Base-by-base conservation (phyloP, 2,888 invertebrate species). In the Sicus ferrugineus region DNA sequence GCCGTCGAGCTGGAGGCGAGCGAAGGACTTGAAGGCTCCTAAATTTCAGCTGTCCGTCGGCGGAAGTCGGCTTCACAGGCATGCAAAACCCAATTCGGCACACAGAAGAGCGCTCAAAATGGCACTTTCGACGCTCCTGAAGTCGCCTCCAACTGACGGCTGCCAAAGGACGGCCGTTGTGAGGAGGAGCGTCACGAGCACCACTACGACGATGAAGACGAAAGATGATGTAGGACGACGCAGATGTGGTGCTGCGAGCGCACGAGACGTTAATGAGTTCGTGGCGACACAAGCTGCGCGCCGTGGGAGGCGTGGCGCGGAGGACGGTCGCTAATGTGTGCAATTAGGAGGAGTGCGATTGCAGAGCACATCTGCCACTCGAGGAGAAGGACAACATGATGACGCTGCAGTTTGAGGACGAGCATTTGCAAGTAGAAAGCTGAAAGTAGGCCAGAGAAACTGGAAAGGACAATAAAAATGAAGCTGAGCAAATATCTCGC, bases 251-350 rank as follows among this genome's bases (percentile, higher is more conserved):
- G 31, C 16, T 38, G 59, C 30, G 19, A 2, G 50, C 48, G 31
- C 64, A 52, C 52, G 34, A 54, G 65, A 65, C 65, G 54, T 54
- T 65, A 65, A 65, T 65, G 54, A 38, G 52, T 11, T 52, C 34
- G 64, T n/a, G 38, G 38, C 9, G 42, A 46, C 58, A 28, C 30
- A 62, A 48, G 62, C 48, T 46, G 34, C 16, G n/a, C 6, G 31
- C 7, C 42, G 46, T 46, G 23, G 42, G 50, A 48, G 19, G 50
- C 30, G 23, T 28, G 30, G 52, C 52, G 50, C 26, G 19, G 6
- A 23, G n/a, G 26, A 30, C 16, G 58, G 14, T 61, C 42, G 42
- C 42, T 42, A 42, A 42, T 61, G 48, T 54, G 26, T 54, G 54
- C 65, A 65, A 65, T 65, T 54, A 65, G 38, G 34, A 54, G 23